Conservation (phyloP, 2,797 vertebrate species). For the Coregonus sp. region DNA sequence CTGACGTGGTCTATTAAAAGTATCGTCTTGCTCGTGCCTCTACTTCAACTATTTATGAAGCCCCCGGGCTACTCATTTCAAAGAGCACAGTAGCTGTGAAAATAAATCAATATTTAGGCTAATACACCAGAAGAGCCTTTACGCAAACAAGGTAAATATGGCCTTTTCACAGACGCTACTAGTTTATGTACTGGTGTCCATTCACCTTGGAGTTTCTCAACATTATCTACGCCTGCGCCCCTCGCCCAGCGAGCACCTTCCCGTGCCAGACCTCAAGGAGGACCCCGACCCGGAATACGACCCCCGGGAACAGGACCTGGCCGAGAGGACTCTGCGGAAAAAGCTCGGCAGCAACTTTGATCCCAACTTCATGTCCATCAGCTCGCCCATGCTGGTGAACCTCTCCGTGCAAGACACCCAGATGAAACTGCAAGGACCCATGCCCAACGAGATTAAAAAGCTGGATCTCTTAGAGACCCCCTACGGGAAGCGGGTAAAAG, state of each 20-base stretch:
- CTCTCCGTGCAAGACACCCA: conserved; percentile 71
- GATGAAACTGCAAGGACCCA: conserved; percentile 72
- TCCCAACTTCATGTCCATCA: conserved; percentile 88
- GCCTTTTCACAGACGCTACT: conserved; percentile 81
- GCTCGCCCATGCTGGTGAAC: conserved; percentile 76
- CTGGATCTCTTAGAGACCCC: conserved; percentile 86
- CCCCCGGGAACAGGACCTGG: conserved; percentile 88
- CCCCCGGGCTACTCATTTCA: conserved; percentile 69
- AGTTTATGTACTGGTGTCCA: conserved; percentile 77
- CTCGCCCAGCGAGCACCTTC: conserved; percentile 86
- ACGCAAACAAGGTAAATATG: conserved; percentile 68
- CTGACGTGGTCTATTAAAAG: conserved; percentile 88
- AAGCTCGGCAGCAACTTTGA: conserved; percentile 90
- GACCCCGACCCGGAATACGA: conserved; percentile 90
- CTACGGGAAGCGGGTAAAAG: conserved; percentile 80
- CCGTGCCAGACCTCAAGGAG: conserved; percentile 85
- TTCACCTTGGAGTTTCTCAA: conserved; percentile 78
- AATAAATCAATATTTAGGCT: conserved; percentile 44
- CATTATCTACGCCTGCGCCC: conserved; percentile 86
- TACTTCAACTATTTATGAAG: conserved; percentile 88
- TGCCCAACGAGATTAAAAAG: conserved; percentile 85
- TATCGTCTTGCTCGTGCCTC: conserved; percentile 80
- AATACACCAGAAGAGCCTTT: conserved; percentile 52
- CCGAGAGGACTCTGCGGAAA: conserved; percentile 86
- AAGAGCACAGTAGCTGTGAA: conserved; percentile 63